Conservation (phyloP, 2,797 vertebrate species). For the Hydrophis major region DNA sequence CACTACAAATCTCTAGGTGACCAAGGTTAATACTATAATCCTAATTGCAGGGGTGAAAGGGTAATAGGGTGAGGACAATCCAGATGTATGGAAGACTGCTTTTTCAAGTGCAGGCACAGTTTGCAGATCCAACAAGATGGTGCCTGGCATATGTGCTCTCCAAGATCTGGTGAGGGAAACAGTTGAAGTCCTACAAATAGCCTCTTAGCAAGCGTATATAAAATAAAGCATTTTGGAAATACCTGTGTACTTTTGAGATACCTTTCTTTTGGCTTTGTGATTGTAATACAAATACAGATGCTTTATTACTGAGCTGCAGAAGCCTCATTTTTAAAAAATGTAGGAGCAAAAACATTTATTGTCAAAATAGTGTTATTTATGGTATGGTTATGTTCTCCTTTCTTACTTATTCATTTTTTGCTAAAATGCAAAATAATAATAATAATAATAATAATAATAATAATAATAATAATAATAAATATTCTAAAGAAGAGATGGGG, state of each 20-base stretch:
- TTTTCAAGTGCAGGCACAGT: not conserved
- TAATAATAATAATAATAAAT: too few species aligned
- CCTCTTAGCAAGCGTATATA: not conserved
- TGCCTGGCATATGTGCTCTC: not conserved
- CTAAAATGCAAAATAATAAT: not conserved
- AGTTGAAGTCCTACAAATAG: not conserved
- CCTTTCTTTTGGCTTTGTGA: not conserved
- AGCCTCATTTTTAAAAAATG: not conserved
- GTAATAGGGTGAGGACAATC: not conserved
- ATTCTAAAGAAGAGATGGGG: not conserved
- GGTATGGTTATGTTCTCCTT: not conserved
- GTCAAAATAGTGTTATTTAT: not conserved
- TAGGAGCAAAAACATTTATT: not conserved
- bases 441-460: not conserved
- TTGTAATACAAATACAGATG: not conserved
- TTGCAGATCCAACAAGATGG: not conserved
- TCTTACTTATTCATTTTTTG: not conserved
- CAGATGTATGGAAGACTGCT: not conserved
- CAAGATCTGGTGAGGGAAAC: not conserved
- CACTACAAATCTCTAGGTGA: not conserved
- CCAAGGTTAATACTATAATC: not conserved
- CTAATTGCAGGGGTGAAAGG: not conserved
- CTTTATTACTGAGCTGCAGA: not conserved
- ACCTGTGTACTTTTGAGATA: slow-evolving; percentile 1
- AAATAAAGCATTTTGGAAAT: slow-evolving; percentile 7